Evolutionary conservation across 2,888 invertebrate genomes (phyloP).

Genomic region (Mythimna albipuncta): DNA sequence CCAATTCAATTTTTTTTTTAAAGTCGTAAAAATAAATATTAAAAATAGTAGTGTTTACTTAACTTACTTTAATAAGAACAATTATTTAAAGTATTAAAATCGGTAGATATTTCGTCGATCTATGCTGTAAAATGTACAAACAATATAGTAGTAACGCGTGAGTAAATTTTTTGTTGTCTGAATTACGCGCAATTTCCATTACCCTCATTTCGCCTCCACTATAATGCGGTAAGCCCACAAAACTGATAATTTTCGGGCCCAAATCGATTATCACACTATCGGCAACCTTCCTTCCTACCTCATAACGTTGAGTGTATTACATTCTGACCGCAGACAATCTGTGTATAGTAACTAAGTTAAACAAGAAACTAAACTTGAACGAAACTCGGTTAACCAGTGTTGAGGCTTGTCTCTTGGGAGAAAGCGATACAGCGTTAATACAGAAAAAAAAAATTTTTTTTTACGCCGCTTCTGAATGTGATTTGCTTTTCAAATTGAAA

Average conservation of each 20-base stretch:
- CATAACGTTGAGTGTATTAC: conserved; percentile 49
- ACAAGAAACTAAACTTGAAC: conserved; percentile 51
- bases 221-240: conserved; percentile 5
- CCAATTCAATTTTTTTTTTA: too few relatives aligned
- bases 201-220: neutral
- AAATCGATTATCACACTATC: conserved; percentile 27
- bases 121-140: too few relatives aligned
- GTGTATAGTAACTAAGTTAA: conserved; percentile 61
- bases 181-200: neutral
- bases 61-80: too few relatives aligned
- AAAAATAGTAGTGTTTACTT: too few relatives aligned
- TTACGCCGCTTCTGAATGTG: neutral
- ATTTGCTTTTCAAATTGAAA: conserved; percentile 7
- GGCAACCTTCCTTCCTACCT: conserved; percentile 16
- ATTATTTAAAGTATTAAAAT: too few relatives aligned
- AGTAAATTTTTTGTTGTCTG: too few relatives aligned
- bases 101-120: too few relatives aligned
- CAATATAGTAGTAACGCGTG: too few relatives aligned
- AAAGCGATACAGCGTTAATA: conserved; percentile 15
- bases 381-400: conserved; percentile 49
- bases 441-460: neutral
- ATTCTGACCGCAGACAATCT: conserved; percentile 59
- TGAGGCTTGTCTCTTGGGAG: conserved; percentile 33
- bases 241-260: conserved; percentile 28
- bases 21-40: too few relatives aligned